A percentile compares a stretch with the other conserved stretches of the same genome.
These are phyloP conservation scores for Lepus europaeus DNA, from an alignment of 2,113 vertebrate genomes.

Conservation along the genomic window DNA sequence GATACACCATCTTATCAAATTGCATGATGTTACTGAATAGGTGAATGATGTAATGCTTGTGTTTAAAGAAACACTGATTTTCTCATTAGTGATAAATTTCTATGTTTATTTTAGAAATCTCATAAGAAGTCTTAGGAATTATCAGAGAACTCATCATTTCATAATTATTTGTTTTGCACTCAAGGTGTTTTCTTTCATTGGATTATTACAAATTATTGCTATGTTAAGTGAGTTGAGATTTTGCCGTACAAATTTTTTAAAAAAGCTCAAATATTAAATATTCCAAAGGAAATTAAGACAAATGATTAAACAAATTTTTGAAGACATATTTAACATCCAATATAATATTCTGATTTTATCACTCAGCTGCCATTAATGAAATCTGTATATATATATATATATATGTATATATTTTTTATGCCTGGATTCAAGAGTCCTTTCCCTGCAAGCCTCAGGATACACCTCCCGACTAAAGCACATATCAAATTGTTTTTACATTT, in stretches of 20 bases:
- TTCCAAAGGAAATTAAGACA: background rate
- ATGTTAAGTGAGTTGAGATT: background rate
- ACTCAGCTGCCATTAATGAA: background rate
- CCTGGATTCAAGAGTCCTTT: background rate
- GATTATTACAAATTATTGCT: background rate
- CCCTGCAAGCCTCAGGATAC: background rate
- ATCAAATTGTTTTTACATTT: background rate
- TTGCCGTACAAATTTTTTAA: background rate
- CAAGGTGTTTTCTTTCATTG: background rate
- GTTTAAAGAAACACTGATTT: background rate
- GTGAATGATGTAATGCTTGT: background rate
- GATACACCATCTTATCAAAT: background rate
- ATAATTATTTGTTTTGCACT: background rate
- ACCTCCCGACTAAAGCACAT: background rate
- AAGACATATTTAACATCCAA: background rate
- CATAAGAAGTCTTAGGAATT: background rate
- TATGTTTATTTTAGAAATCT: slow-evolving; percentile 41
- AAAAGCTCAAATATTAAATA: background rate
- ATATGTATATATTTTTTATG: background rate
- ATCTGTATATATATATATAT: background rate
- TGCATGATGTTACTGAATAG: background rate
- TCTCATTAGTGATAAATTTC: background rate
- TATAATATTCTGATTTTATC: background rate
- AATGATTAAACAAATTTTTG: background rate
- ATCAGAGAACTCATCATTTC: background rate